These are phyloP conservation scores for Melanophora roralis DNA, from an alignment of 2,888 invertebrate species.

Conservation along the genomic window DNA sequence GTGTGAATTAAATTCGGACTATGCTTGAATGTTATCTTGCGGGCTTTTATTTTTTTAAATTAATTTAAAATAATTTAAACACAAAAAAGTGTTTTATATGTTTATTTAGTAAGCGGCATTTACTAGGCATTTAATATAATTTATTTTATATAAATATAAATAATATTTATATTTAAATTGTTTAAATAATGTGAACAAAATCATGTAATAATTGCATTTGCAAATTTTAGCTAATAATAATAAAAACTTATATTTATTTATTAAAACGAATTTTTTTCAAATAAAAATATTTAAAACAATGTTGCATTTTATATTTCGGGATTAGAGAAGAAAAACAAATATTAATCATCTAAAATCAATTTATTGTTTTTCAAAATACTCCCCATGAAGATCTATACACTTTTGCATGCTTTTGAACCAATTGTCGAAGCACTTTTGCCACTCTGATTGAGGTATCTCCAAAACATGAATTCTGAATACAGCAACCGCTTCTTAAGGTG, in stretches of 20 bases:
- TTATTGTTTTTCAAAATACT: too few species aligned
- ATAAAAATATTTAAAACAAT: conserved; percentile 36
- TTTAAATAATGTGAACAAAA: conserved; percentile 27
- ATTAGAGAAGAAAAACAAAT: too few species aligned
- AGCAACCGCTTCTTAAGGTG: too few species aligned
- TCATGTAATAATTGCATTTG: conserved; percentile 46
- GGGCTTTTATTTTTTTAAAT: background rate
- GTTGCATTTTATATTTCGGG: too few species aligned
- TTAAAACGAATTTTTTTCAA: conserved; percentile 42
- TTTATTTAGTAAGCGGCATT: conserved; percentile 75
- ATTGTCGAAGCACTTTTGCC: too few species aligned
- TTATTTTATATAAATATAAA: conserved; percentile 51
- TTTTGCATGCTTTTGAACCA: too few species aligned
- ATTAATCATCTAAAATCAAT: too few species aligned
- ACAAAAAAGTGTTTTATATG: background rate
- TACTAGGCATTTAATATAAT: conserved; percentile 70
- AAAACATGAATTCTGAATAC: too few species aligned
- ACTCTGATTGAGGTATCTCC: too few species aligned
- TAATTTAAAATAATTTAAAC: background rate
- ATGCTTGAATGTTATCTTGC: background rate
- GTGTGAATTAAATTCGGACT: background rate
- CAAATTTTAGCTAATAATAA: conserved; percentile 42
- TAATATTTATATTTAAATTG: conserved; percentile 56
- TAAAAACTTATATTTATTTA: conserved; percentile 50
- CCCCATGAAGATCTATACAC: too few species aligned